A percentile compares a stretch with the other conserved stretches of the same genome.
Evolutionary conservation across 2,797 vertebrate species (phyloP).

Genomic region (Coregonus ussuriensis): DNA sequence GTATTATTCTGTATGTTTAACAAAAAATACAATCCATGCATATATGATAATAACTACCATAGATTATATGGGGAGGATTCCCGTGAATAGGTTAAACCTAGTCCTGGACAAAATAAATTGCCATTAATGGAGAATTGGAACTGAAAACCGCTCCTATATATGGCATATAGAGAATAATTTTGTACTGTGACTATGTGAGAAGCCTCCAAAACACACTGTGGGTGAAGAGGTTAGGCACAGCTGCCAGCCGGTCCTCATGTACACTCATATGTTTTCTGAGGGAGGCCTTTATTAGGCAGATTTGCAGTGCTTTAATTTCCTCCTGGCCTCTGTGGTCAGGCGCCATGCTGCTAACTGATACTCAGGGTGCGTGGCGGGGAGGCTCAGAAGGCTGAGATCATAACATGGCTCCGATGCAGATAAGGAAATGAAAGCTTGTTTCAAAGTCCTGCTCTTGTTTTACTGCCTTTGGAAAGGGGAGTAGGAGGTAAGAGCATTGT

Average conservation of each 20-base stretch:
- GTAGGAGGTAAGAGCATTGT: slow-evolving; percentile 15
- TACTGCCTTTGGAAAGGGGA: slow-evolving; percentile 28
- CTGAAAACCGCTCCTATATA: not conserved
- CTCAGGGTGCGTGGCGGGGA: slow-evolving; percentile 29
- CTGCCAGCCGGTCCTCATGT: not conserved
- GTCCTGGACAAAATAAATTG: not conserved
- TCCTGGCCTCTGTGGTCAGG: slow-evolving; percentile 20
- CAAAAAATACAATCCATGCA: no score
- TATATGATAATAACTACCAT: no score
- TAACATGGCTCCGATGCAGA: slow-evolving; percentile 29
- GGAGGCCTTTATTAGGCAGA: slow-evolving; percentile 8
- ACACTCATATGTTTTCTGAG: not conserved
- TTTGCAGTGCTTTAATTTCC: slow-evolving; percentile 22
- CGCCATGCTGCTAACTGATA: slow-evolving; percentile 35
- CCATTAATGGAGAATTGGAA: not conserved
- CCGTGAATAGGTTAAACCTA: not conserved
- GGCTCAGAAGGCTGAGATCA: slow-evolving; percentile 6
- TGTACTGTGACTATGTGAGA: not conserved
- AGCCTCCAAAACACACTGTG: not conserved
- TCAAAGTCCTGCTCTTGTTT: slow-evolving; percentile 35
- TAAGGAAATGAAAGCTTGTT: slow-evolving; percentile 48
- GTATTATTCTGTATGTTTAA: not conserved
- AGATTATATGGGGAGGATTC: not conserved
- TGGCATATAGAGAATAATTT: not conserved
- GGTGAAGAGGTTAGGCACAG: not conserved